Percentiles rank a stretch among this genome's conserved stretches.
Evolutionary conservation across 2,888 invertebrate genomes (phyloP).

Genomic region (Drosophila falleni): DNA sequence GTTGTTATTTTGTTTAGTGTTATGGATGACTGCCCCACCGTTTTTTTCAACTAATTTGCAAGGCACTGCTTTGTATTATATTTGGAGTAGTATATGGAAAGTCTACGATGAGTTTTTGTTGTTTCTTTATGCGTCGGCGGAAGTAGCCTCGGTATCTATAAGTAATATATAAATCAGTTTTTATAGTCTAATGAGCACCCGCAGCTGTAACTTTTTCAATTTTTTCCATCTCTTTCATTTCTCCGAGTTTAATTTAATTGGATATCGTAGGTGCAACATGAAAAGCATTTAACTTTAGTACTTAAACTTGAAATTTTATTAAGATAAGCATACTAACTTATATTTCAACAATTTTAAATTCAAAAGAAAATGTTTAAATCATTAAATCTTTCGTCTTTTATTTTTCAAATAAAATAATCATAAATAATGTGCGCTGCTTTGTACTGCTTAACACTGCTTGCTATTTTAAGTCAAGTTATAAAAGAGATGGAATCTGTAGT

Average conservation of each 20-base stretch:
- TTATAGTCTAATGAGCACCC: slow-evolving; percentile 25
- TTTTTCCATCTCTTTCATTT: background rate
- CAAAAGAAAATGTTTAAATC: background rate
- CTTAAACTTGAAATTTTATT: slow-evolving; percentile 3
- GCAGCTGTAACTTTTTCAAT: slow-evolving; percentile 10
- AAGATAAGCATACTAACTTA: slow-evolving; percentile 1
- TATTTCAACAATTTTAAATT: background rate
- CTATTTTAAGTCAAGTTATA: background rate
- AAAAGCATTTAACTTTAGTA: slow-evolving; percentile 1
- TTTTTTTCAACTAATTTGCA: slow-evolving; percentile 50
- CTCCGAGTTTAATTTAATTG: background rate
- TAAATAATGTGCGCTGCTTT: background rate
- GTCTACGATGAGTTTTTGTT: slow-evolving; percentile 9
- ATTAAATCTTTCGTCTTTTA: background rate
- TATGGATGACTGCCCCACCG: slow-evolving; percentile 48
- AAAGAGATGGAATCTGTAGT: background rate
- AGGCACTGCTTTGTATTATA: slow-evolving; percentile 29
- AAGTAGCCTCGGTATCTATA: slow-evolving; percentile 29
- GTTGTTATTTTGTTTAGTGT: slow-evolving; percentile 41
- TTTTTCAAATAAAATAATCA: background rate
- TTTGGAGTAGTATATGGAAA: slow-evolving; percentile 37
- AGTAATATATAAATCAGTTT: slow-evolving; percentile 21
- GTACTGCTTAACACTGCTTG: background rate
- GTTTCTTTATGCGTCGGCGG: slow-evolving; percentile 38
- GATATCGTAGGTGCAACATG: slow-evolving; percentile 6